Base-by-base conservation (phyloP, 2,113 vertebrate genomes). In the Microtus montanus region DNA sequence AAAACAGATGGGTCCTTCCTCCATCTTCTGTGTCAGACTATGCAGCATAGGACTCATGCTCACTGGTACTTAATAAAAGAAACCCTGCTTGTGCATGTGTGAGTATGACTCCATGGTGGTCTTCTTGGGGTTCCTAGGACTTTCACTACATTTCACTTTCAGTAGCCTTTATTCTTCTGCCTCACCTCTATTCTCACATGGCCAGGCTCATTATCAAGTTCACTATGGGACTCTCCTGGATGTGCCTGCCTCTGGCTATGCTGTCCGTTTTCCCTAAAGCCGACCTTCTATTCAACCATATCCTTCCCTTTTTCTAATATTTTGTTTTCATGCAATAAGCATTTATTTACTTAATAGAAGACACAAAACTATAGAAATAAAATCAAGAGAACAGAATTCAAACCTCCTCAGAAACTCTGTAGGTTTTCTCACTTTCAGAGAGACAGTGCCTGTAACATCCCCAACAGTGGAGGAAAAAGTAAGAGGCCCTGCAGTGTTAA, bases 341-440 rank as follows among this genome's bases (percentile, higher is more conserved):
- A 94, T 95, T 38, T 96, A 87, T 87, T 94, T 84, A 10, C 26
- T 85, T 97, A 89, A 85, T 41, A 80, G 22, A 71, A 75, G 19
- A 44, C 20, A 73, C 73, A 9, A 49, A 87, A 58, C 79, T 54
- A 77, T 20, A 26, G 6, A 79, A 49, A 82, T 19, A 26, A 7
- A 79, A 41, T 61, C 41, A 38, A 87, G 12, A 35, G 26, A 47
- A 68, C 88, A 89, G 70, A 11, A 74, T 20, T 8, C 2, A 5
- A 7, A 20, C 28, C 4, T 17, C 49, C 20, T 64, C 3, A 1
- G 8, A 63, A 73, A 61, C 14, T 44, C 11, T 77, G 35, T 58
- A 61, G 20, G 20, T 68, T 47, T 44, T 74, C 38, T 49, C 10
- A 80, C 35, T n/a, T 79, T 64, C 10, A 58, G 7, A 47, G 49